phyloP scores from a whole-genome alignment of 92 coral and sea anemone species.

The Epizoanthus illoricatus region DNA sequence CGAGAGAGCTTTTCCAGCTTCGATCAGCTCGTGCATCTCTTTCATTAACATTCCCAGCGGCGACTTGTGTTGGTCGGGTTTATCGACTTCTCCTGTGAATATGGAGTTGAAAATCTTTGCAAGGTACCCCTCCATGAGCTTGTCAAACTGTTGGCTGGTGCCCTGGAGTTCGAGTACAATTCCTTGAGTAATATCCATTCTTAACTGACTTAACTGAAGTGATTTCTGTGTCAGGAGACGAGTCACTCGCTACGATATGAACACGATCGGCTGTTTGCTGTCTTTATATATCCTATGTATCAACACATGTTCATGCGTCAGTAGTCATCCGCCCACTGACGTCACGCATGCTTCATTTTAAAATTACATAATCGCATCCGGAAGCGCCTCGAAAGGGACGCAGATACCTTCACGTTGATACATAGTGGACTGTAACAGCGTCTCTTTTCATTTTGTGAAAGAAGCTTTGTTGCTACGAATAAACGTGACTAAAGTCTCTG shows the following conservation, averaged over 20 bases:
- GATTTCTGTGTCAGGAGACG: neutral
- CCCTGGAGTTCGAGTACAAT: constrained; percentile 1
- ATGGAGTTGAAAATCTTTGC: constrained; percentile 30
- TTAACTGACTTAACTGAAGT: neutral
- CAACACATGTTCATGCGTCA: neutral
- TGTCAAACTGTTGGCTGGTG: neutral
- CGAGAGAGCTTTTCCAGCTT: constrained; percentile 47
- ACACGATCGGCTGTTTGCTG: too few species aligned
- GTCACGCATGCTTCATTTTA: neutral
- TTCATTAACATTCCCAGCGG: constrained; percentile 44
- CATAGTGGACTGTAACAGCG: too few species aligned
- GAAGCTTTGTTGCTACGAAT: neutral
- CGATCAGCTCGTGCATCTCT: constrained; percentile 41
- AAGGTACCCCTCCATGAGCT: constrained; percentile 4
- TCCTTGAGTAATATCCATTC: neutral
- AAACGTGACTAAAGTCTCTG: too few species aligned
- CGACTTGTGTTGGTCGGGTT: neutral
- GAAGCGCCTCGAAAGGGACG: neutral
- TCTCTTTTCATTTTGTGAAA: neutral
- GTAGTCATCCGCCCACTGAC: neutral
- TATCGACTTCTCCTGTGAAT: constrained; percentile 32
- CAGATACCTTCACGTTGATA: too few species aligned
- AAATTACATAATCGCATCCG: too few species aligned
- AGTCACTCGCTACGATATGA: too few species aligned
- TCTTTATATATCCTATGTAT: too few species aligned